Percentiles rank a stretch among this genome's conserved stretches.
These are phyloP conservation scores for Bergia sp. DNA, from an alignment of 92 coral and sea anemone genomes.

Conservation along the genomic window DNA sequence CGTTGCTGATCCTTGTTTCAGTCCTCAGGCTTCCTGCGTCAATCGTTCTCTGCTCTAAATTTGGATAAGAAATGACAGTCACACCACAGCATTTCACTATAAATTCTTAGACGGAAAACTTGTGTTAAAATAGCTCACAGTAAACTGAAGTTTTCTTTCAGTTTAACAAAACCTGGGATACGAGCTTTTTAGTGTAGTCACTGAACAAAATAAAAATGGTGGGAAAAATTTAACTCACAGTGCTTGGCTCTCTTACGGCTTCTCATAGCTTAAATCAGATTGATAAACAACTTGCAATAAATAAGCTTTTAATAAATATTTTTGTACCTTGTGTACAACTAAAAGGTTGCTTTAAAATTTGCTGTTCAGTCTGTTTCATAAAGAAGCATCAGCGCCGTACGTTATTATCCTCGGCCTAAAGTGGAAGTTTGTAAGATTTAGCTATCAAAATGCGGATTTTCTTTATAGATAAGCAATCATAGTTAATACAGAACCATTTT, in stretches of 20 bases:
- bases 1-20: not conserved
- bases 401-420: no score
- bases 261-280: not conserved
- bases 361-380: no score
- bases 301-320: no score
- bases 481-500: no score
- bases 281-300: not conserved
- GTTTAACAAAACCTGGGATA: not conserved
- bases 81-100: no score
- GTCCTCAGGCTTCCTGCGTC: not conserved
- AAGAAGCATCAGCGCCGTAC: no score
- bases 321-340: not conserved
- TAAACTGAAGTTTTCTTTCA: not conserved
- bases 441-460: not conserved
- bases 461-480: not conserved
- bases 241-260: not conserved
- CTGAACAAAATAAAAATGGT: not conserved
- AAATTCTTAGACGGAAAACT: not conserved
- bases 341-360: not conserved
- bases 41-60: not conserved
- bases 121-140: not conserved
- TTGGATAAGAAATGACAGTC: not conserved
- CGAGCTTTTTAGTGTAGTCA: not conserved
- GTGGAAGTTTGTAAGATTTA: no score
- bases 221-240: not conserved